These are phyloP conservation scores for Rostratula benghalensis DNA, from an alignment of 2,113 vertebrate species.

Conservation along the genomic window DNA sequence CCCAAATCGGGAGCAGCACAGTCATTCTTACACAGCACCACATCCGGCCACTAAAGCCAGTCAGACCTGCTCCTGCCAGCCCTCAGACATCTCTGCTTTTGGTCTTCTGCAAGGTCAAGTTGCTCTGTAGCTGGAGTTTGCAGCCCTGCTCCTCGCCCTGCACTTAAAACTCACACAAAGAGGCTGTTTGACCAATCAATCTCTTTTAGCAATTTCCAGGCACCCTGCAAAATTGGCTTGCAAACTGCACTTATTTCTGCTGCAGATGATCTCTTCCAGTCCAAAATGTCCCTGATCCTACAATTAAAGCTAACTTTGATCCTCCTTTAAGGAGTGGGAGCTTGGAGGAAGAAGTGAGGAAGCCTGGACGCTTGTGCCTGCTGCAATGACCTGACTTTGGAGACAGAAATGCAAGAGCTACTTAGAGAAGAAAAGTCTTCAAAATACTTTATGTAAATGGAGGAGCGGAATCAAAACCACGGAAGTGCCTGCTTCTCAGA, in stretches of 20 bases:
- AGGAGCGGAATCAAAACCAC: background rate
- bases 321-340: background rate
- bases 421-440: background rate
- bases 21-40: background rate
- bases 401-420: background rate
- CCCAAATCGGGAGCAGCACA: background rate
- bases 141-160: background rate
- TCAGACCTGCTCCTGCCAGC: background rate
- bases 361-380: background rate
- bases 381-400: background rate
- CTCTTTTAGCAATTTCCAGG: background rate
- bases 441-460: background rate
- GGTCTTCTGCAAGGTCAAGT: background rate
- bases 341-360: background rate
- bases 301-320: background rate
- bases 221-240: background rate
- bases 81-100: background rate
- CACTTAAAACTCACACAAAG: background rate
- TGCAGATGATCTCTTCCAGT: background rate
- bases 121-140: background rate
- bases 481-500: background rate
- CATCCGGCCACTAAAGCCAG: background rate
- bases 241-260: background rate
- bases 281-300: background rate
- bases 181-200: background rate